Evolutionary conservation across 2,797 vertebrate genomes (phyloP), one percentile per base, ranked within the genome.

Genomic region (Sebastes miniatus): DNA sequence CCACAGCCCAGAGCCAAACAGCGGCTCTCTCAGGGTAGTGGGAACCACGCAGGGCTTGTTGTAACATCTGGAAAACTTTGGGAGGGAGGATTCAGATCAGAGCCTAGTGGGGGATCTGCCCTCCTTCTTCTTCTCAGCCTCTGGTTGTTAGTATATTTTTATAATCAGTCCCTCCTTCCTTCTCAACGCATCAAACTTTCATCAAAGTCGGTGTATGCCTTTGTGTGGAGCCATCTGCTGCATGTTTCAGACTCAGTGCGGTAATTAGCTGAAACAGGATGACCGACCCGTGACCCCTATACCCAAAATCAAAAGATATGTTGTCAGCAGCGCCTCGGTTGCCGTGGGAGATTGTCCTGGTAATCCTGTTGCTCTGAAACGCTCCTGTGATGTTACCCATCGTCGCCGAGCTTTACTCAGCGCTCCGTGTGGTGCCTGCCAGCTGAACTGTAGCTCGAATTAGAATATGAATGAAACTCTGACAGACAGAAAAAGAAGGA

Each of bases 381-480:
- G 3, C 65, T 87, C 78, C 65, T 83, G 85, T 63, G 76, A 78
- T 79, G 76, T 77, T 67, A 69, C 36, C 66, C 64, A 43, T 73
- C 79, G 58, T 84, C 29, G 47, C 56, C 24, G 78, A 72, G 82
- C 72, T 77, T 77, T 57, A 70, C 73, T 73, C 43, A 2, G 63
- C 73, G 76, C 79, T 83, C 69, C 54, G 18, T 73, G 71, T 67
- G 77, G 63, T 11, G 77, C 66, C 85, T 79, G 77, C 66, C 78
- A 79, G 79, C 58, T 82, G 82, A 84, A 84, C 87, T 72, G 78
- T 56, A 63, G 80, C 68, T 77, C 58, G 79, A 83, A 86, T 89
- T 84, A 87, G 56, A 90, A 91, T 84, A 74, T 86, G 87, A 93
- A 92, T 84, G 62, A 83, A 79, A 83, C 59, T 82, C 20, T 80